Evolutionary conservation across 1,140 invertebrate genomes (phyloP), one percentile per base, ranked within the genome.

Genomic region (Halictus rubicundus): DNA sequence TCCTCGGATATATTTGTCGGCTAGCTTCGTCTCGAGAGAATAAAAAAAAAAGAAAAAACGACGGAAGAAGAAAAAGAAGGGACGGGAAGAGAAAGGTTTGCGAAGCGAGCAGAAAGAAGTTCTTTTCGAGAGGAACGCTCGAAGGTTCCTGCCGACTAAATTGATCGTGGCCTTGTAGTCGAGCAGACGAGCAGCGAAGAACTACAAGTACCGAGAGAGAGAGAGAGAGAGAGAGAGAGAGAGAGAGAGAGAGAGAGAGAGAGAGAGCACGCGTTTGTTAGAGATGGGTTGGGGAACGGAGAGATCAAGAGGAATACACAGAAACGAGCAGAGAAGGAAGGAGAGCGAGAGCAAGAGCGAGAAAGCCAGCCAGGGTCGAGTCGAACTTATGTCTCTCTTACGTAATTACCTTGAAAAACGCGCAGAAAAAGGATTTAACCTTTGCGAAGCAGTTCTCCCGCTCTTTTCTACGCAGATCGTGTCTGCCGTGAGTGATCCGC

Each of bases 371-470:
- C 75, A 84, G 80, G 83, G 83, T 84, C 83, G 27, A 70, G 72
- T 75, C 75, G 63, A 79, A 72, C 83, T 82, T 79, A 69, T 68
- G 73, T 42, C 73, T 78, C 73, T 70, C 64, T 82, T 82, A 79
- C 52, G 77, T 79, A 79, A 79, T 79, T 59, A 46, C 78, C 78
- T 79, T 74, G 69, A 70, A 63, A 78, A 70, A 46, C 25, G n/a
- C 16, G 46, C 39, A 69, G 64, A 77, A 78, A 78, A 78, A 52
- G 32, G 46, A 64, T 49, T 64, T 46, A 78, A 78, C 37, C 46
- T 54, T 72, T 54, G 46, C n/a, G 12, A 14, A 25, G 64, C n/a
- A 2, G 19, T 7, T 8, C 16, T 3, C 12, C 23, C 27, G 66
- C 37, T 57, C 27, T 21, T 19, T 25, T 65, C 42, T 27, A 19